phyloP scores from a whole-genome alignment of 2,888 invertebrate genomes.

The Cheilosia vulpina region DNA sequence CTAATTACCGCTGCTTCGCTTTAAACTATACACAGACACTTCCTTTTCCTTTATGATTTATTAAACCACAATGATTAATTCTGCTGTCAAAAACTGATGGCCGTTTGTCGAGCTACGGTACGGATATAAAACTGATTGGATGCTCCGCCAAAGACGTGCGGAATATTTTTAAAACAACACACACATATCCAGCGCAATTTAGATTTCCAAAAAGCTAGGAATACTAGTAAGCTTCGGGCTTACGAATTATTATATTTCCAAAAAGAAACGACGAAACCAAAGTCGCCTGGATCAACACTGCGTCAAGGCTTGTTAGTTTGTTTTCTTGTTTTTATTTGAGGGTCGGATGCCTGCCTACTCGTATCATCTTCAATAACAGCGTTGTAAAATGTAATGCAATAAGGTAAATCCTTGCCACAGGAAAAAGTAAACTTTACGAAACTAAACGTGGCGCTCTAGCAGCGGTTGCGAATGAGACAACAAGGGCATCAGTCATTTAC shows the following conservation, averaged over 20 bases:
- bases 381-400: conserved; percentile 62
- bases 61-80: conserved; percentile 55
- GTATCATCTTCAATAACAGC: conserved; percentile 61
- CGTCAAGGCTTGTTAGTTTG: conserved; percentile 46
- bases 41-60: conserved; percentile 38
- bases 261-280: conserved; percentile 52
- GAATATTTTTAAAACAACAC: neutral
- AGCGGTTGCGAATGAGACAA: conserved; percentile 25
- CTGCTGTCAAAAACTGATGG: conserved; percentile 6
- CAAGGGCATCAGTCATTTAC: conserved; percentile 71
- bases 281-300: conserved; percentile 48
- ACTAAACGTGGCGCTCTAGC: conserved; percentile 47
- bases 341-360: neutral
- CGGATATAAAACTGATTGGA: conserved; percentile 20
- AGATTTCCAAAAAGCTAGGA: neutral
- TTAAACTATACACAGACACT: neutral
- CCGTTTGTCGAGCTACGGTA: neutral
- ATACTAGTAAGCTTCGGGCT: neutral
- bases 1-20: conserved; percentile 16
- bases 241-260: conserved; percentile 41
- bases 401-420: conserved; percentile 37
- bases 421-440: conserved; percentile 29
- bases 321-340: neutral
- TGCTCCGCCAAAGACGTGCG: conserved; percentile 9
- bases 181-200: neutral